Conservation (phyloP, 2,113 vertebrate species). For the Stegastes partitus region DNA sequence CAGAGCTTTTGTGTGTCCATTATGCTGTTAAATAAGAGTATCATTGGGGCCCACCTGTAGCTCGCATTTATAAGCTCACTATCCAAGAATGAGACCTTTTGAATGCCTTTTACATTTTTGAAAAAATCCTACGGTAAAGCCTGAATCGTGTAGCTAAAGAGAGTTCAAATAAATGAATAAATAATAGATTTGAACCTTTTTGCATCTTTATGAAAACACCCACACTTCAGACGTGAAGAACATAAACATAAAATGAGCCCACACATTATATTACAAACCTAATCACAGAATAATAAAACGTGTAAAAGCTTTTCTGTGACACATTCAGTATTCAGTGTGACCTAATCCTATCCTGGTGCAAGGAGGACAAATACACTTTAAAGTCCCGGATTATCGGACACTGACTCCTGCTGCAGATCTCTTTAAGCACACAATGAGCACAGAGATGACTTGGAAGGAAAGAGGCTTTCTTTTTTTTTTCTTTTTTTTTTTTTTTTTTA, state of each 20-base stretch:
- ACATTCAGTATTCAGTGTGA: background rate
- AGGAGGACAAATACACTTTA: background rate
- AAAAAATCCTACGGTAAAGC: too few species aligned
- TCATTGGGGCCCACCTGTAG: too few species aligned
- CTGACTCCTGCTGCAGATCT: background rate
- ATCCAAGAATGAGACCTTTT: too few species aligned
- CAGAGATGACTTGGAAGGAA: slow-evolving; percentile 11
- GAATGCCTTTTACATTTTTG: too few species aligned
- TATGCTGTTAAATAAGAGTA: too few species aligned
- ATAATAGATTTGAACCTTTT: background rate
- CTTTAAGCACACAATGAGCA: background rate
- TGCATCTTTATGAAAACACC: background rate
- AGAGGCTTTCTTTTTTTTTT: slow-evolving; percentile 12
- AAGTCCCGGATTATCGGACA: background rate
- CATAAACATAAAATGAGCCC: background rate
- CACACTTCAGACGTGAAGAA: background rate
- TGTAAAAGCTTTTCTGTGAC: background rate
- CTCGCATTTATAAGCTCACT: too few species aligned
- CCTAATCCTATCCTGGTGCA: background rate
- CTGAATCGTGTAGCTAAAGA: too few species aligned
- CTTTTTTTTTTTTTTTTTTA: slow-evolving; percentile 1
- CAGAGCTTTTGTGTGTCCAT: too few species aligned
- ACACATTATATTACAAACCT: background rate
- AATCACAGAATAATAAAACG: background rate
- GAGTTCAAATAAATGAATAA: background rate